Evolutionary conservation across 2,113 vertebrate genomes (phyloP).

Genomic region (Galeopterus variegatus): DNA sequence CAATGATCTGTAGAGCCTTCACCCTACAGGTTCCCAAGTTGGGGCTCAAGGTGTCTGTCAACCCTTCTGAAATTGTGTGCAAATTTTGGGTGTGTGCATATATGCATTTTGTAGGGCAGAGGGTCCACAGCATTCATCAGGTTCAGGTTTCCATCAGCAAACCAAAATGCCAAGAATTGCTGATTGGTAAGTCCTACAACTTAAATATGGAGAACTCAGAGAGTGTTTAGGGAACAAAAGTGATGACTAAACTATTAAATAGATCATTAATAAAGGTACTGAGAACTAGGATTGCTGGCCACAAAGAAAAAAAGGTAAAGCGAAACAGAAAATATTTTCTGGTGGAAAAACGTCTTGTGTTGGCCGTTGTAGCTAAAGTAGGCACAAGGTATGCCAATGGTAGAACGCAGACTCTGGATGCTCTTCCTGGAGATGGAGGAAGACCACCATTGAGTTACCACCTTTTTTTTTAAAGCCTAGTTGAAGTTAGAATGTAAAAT

Average conservation of each 20-base stretch:
- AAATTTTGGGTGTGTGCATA: background rate
- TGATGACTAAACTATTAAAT: background rate
- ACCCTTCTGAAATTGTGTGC: background rate
- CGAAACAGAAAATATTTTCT: background rate
- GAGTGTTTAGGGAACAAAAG: background rate
- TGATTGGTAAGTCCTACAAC: background rate
- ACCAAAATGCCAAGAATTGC: constrained; percentile 28
- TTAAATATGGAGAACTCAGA: background rate
- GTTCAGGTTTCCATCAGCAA: background rate
- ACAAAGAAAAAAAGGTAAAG: background rate
- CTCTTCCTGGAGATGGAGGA: background rate
- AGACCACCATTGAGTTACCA: background rate
- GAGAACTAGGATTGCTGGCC: background rate
- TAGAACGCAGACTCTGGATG: background rate
- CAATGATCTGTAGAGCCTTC: background rate
- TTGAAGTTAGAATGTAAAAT: no score
- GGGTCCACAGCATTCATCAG: background rate
- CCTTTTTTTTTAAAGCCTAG: background rate
- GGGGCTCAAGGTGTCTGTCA: background rate
- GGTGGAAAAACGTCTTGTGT: background rate
- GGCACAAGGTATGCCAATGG: background rate
- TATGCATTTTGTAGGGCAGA: background rate
- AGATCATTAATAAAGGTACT: background rate
- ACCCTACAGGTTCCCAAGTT: background rate
- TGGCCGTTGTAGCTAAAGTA: background rate